phyloP scores from a whole-genome alignment of 2,797 vertebrate species.

The Gambusia yucatana region DNA sequence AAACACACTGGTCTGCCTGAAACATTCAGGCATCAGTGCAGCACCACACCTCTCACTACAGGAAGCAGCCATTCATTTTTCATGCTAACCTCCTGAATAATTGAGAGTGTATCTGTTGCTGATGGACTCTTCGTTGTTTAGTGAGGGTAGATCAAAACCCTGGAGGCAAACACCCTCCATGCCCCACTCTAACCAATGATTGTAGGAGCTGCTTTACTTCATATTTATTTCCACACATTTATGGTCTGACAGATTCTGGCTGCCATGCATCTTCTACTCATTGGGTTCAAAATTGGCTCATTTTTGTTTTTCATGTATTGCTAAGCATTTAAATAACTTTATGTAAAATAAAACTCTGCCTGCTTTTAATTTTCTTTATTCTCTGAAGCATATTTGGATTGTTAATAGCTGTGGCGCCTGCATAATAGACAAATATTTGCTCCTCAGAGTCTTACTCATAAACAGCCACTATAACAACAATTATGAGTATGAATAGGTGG shows the following conservation, averaged over 20 bases:
- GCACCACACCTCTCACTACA: slow-evolving; percentile 49
- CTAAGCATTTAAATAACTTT: slow-evolving; percentile 51
- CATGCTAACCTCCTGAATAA: slow-evolving; percentile 72
- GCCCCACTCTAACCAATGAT: slow-evolving; percentile 1
- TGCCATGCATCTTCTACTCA: slow-evolving; percentile 26
- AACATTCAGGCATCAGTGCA: slow-evolving; percentile 35
- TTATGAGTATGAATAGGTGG: slow-evolving; percentile 36
- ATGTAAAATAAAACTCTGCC: slow-evolving; percentile 52
- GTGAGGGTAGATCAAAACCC: slow-evolving; percentile 58
- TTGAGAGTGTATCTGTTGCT: slow-evolving; percentile 70
- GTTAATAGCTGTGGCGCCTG: slow-evolving; percentile 28
- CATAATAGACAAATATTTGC: slow-evolving; percentile 32
- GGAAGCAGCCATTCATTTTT: slow-evolving; percentile 76
- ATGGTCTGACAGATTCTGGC: neutral
- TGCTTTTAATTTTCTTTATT: slow-evolving; percentile 41
- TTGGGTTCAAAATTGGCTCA: slow-evolving; percentile 20
- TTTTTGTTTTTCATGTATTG: slow-evolving; percentile 21
- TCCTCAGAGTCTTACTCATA: slow-evolving; percentile 12
- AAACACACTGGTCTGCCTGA: slow-evolving; percentile 7
- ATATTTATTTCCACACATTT: neutral
- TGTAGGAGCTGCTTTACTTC: slow-evolving; percentile 11
- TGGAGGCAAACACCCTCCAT: slow-evolving; percentile 32
- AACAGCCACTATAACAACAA: slow-evolving; percentile 21
- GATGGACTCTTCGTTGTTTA: slow-evolving; percentile 67
- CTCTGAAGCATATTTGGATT: slow-evolving; percentile 22